These are phyloP conservation scores for Tenthredo notha DNA, from an alignment of 2,888 invertebrate genomes.

Conservation along the genomic window DNA sequence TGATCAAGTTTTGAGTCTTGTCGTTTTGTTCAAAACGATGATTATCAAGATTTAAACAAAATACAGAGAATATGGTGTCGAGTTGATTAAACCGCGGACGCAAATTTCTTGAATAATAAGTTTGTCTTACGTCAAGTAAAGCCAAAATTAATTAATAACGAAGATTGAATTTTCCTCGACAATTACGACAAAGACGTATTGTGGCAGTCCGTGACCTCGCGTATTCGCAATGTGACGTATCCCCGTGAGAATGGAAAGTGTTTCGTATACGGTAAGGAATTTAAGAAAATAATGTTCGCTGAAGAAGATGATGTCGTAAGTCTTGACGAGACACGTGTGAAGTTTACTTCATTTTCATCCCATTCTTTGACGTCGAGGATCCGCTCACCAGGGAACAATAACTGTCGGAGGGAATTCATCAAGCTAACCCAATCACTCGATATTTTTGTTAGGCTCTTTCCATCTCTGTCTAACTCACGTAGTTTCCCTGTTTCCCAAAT, in stretches of 20 bases:
- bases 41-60: not conserved
- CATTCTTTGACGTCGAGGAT: conserved; percentile 38
- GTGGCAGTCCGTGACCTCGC: conserved; percentile 16
- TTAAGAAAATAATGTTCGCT: conserved; percentile 2
- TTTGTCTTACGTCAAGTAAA: not conserved
- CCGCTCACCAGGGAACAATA: conserved; percentile 45
- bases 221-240: not conserved
- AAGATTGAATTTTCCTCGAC: conserved; percentile 3
- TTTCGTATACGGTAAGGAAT: conserved; percentile 31
- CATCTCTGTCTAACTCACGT: not conserved
- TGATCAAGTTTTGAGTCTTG: not conserved
- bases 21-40: not conserved
- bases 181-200: not conserved
- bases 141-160: not conserved
- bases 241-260: conserved; percentile 25
- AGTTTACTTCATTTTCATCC: conserved; percentile 45
- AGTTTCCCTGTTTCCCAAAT: conserved; percentile 4
- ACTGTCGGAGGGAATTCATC: conserved; percentile 47
- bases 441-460: conserved; percentile 36
- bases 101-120: not conserved
- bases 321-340: conserved; percentile 33
- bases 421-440: conserved; percentile 51
- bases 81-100: not conserved
- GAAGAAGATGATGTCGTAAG: conserved; percentile 40
- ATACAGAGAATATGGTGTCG: not conserved